These are phyloP conservation scores for Zoanthus gigantus DNA, from an alignment of 92 coral and sea anemone genomes.

Conservation along the genomic window DNA sequence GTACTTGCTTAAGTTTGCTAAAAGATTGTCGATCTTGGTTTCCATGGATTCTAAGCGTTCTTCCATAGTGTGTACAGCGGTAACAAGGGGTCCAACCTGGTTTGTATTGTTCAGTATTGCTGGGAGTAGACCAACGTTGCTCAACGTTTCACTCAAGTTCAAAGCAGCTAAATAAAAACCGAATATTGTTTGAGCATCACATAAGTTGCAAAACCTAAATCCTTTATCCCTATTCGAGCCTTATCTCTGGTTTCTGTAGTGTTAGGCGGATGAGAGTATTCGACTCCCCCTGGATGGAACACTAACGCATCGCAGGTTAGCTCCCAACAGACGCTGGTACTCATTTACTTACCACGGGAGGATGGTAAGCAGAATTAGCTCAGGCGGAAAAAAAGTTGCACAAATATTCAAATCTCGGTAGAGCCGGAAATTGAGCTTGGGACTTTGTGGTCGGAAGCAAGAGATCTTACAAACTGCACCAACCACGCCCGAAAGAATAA, in stretches of 20 bases:
- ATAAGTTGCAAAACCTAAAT: not conserved
- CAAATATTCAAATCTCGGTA: too few species aligned
- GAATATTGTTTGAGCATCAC: not conserved
- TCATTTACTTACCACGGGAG: too few species aligned
- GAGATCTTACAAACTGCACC: not conserved
- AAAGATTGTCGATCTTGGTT: conserved; percentile 56
- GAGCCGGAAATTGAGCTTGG: too few species aligned
- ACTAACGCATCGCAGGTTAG: too few species aligned
- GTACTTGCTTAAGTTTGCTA: not conserved
- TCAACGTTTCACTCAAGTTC: conserved; percentile 36
- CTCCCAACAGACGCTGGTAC: too few species aligned
- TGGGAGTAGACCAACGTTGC: conserved; percentile 65
- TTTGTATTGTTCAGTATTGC: conserved; percentile 66
- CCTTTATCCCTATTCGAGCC: not conserved
- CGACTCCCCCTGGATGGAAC: too few species aligned
- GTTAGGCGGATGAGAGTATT: too few species aligned
- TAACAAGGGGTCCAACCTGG: conserved; percentile 55
- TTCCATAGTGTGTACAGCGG: conserved; percentile 47
- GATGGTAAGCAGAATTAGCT: too few species aligned
- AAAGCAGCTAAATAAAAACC: conserved; percentile 44
- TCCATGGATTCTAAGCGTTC: conserved; percentile 58
- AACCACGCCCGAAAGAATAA: not conserved
- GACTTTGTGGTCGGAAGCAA: not conserved
- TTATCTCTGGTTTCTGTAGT: too few species aligned
- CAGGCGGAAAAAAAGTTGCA: too few species aligned